These are phyloP conservation scores for Echinops telfairi DNA, from an alignment of 2,113 vertebrate species.

Conservation along the genomic window DNA sequence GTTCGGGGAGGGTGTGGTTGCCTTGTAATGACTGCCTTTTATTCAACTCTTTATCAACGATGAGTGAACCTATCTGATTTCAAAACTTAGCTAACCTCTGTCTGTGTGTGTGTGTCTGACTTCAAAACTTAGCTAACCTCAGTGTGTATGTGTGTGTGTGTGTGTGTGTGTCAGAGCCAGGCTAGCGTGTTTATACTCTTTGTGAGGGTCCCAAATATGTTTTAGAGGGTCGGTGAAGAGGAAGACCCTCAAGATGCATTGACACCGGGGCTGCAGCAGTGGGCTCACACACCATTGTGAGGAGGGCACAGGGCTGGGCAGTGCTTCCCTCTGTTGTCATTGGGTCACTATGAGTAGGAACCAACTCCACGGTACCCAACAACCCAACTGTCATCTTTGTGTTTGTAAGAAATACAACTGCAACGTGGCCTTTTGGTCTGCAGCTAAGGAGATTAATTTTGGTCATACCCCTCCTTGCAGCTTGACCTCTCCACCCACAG, in stretches of 20 bases:
- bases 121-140: no score
- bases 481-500: neutral
- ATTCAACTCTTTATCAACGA: slow-evolving; percentile 13
- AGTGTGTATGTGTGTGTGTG: no score
- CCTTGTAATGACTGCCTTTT: neutral
- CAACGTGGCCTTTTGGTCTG: neutral
- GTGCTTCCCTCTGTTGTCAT: neutral
- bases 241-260: neutral
- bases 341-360: neutral
- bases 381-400: neutral
- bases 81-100: neutral
- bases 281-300: neutral
- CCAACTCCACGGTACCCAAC: neutral
- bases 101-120: no score
- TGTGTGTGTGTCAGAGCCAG: no score
- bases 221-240: neutral
- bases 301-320: neutral
- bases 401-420: slow-evolving; percentile 26
- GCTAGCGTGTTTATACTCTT: neutral
- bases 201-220: neutral
- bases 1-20: neutral
- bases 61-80: no score
- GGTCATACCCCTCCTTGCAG: neutral
- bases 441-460: slow-evolving; percentile 28
- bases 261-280: no score